These are phyloP conservation scores for Pomacea maculata DNA, from an alignment of 1,140 invertebrate species.

Conservation along the genomic window DNA sequence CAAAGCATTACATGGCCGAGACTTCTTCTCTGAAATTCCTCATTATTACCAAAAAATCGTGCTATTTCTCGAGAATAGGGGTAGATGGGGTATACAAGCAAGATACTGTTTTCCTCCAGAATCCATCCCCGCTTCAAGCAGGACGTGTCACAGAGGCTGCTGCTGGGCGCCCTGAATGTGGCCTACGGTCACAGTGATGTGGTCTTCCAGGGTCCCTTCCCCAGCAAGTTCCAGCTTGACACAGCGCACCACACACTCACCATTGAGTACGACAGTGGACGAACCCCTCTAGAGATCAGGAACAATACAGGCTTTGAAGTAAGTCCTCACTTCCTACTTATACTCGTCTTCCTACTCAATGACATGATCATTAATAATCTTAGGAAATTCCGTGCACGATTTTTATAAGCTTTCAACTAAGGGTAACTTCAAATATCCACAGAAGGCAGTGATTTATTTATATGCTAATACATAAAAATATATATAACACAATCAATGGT, in stretches of 20 bases:
- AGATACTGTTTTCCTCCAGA: conserved; percentile 19
- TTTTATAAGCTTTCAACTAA: not conserved
- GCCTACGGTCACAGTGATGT: conserved; percentile 29
- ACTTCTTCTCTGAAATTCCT: not conserved
- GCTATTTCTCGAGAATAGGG: no score
- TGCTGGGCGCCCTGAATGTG: conserved; percentile 31
- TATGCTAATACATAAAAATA: not conserved
- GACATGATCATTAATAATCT: no score
- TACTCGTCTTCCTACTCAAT: not conserved
- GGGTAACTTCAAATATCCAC: conserved; percentile 31
- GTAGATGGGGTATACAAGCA: no score
- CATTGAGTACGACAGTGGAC: conserved; percentile 22
- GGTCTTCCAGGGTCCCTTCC: conserved; percentile 39
- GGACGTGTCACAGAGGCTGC: conserved; percentile 42
- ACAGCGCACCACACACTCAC: conserved; percentile 11
- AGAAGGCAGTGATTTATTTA: conserved; percentile 2
- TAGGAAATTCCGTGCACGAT: not conserved
- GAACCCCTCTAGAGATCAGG: conserved; percentile 27
- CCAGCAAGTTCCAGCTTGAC: conserved; percentile 1
- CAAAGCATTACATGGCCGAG: not conserved
- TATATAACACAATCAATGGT: no score
- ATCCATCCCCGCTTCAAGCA: conserved; percentile 49
- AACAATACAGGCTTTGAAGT: conserved; percentile 44
- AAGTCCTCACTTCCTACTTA: not conserved
- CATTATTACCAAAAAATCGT: no score